A percentile compares a stretch with the other conserved stretches of the same genome.
Evolutionary conservation across 1,140 invertebrate genomes (phyloP).

Genomic region (Reticulitermes speratus): DNA sequence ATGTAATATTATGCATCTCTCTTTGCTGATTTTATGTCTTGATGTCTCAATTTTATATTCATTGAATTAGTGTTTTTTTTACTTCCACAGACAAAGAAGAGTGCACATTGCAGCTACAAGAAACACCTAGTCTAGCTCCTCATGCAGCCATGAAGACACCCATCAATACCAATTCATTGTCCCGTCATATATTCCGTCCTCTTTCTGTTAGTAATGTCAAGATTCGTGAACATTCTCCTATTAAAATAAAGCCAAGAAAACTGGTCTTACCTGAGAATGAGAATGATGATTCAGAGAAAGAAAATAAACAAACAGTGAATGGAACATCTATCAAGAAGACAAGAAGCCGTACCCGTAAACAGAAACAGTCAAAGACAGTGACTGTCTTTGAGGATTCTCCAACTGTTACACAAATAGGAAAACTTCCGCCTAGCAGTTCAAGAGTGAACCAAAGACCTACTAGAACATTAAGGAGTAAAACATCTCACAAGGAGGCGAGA

Average conservation of each 20-base stretch:
- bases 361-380: background rate
- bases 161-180: background rate
- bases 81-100: background rate
- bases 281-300: background rate
- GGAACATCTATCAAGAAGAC: background rate
- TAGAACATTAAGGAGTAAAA: background rate
- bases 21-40: too few species aligned
- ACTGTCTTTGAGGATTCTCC: background rate
- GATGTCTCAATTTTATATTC: too few species aligned
- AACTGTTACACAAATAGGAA: background rate
- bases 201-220: background rate
- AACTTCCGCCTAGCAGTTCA: background rate
- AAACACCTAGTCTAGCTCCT: background rate
- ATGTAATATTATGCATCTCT: too few species aligned
- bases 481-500: background rate
- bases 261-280: background rate
- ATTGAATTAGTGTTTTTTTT: background rate
- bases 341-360: background rate
- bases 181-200: background rate
- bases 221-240: background rate
- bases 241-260: constrained; percentile 1
- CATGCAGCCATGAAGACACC: background rate
- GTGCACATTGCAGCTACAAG: background rate
- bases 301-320: background rate
- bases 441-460: background rate